phyloP scores from a whole-genome alignment of 2,888 invertebrate genomes.

The Idaea dimidiata region DNA sequence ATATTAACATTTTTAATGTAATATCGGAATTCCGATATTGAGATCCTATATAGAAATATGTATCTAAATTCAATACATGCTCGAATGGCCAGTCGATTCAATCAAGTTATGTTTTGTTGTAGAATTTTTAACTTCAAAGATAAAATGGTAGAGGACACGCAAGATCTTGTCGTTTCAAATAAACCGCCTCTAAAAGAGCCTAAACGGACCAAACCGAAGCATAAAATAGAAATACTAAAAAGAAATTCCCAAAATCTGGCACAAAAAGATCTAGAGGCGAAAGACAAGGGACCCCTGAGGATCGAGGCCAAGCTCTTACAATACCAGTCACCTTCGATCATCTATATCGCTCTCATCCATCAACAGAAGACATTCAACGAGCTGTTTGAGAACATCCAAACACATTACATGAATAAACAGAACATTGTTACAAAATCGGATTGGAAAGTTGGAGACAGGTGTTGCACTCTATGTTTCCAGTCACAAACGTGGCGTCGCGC shows the following conservation, averaged over 20 bases:
- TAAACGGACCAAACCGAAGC: slow-evolving; percentile 24
- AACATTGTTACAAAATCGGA: slow-evolving; percentile 36
- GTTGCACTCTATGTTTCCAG: slow-evolving; percentile 63
- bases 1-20: too few relatives aligned
- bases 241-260: slow-evolving; percentile 35
- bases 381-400: slow-evolving; percentile 79
- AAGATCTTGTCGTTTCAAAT: slow-evolving; percentile 49
- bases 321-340: slow-evolving; percentile 78
- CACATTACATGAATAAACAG: slow-evolving; percentile 59
- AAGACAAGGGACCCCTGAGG: slow-evolving; percentile 72
- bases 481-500: slow-evolving; percentile 84
- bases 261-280: slow-evolving; percentile 54
- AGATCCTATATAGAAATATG: too few relatives aligned
- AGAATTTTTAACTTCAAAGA: slow-evolving; percentile 60
- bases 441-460: slow-evolving; percentile 78
- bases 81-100: too few relatives aligned
- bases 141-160: slow-evolving; percentile 30
- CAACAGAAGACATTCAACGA: slow-evolving; percentile 67
- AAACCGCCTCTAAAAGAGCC: slow-evolving; percentile 43
- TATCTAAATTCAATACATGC: too few relatives aligned
- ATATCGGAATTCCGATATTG: too few relatives aligned
- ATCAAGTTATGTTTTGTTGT: slow-evolving; percentile 22
- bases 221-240: slow-evolving; percentile 36
- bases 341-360: slow-evolving; percentile 80
- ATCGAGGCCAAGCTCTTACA: slow-evolving; percentile 73